These are phyloP conservation scores for Halictus quadricinctus DNA, from an alignment of 2,888 invertebrate species.

Conservation along the genomic window DNA sequence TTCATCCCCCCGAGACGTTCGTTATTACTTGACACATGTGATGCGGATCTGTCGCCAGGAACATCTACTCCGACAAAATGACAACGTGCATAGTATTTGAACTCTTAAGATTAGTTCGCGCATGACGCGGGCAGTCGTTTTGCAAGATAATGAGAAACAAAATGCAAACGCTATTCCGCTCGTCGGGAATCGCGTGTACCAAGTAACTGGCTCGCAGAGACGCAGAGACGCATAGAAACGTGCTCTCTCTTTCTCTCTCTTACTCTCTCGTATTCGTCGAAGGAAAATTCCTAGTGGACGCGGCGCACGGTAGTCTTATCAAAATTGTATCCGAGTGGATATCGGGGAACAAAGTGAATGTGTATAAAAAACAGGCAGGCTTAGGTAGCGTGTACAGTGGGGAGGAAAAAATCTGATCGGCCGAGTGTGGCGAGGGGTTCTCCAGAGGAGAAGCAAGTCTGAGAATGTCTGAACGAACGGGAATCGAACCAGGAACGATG, in stretches of 20 bases:
- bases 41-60: neutral
- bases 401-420: neutral
- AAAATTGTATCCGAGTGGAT: slow-evolving; percentile 15
- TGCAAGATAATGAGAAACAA: neutral
- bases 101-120: neutral
- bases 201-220: slow-evolving; percentile 2
- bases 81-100: slow-evolving; percentile 10
- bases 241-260: neutral
- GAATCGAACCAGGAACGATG: slow-evolving; percentile 49
- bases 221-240: slow-evolving; percentile 4
- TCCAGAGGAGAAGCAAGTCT: slow-evolving; percentile 17
- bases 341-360: slow-evolving; percentile 28
- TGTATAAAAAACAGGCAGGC: slow-evolving; percentile 16
- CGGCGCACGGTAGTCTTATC: neutral
- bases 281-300: neutral
- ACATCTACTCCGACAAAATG: slow-evolving; percentile 1
- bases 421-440: slow-evolving; percentile 5
- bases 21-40: slow-evolving; percentile 3
- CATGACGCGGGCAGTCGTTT: neutral
- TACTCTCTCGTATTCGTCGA: neutral
- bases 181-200: neutral
- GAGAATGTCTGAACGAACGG: slow-evolving; percentile 21
- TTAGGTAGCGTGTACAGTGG: neutral
- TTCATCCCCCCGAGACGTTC: neutral
- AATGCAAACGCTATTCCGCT: neutral